These are phyloP conservation scores for Crossocerus cetratus DNA, from an alignment of 2,888 invertebrate genomes.

Conservation along the genomic window DNA sequence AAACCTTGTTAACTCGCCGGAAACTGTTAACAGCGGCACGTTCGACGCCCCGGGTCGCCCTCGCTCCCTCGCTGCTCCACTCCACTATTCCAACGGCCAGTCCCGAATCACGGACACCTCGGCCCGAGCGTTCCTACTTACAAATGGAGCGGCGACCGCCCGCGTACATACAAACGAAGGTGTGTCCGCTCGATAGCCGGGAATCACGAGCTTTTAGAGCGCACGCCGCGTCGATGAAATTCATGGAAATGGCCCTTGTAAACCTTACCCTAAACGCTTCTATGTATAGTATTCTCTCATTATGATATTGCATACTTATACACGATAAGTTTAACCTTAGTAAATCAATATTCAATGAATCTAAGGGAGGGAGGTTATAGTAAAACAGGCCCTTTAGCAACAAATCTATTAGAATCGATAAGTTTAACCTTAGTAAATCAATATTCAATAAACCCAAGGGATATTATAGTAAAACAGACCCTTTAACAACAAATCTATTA, in stretches of 20 bases:
- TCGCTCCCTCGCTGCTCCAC: constrained; percentile 25
- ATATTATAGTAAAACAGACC: no score
- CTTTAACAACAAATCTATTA: no score
- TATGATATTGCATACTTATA: no score
- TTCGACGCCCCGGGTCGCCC: constrained; percentile 54
- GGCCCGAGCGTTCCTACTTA: constrained; percentile 45
- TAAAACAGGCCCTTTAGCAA: no score
- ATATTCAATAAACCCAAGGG: no score
- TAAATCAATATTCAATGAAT: no score
- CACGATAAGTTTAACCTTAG: no score
- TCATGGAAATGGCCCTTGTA: constrained; percentile 31
- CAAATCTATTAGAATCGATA: no score
- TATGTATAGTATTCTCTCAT: no score
- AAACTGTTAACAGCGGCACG: constrained; percentile 73
- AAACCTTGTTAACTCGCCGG: constrained; percentile 74
- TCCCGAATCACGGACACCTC: constrained; percentile 50
- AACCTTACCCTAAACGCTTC: no score
- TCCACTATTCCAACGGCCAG: constrained; percentile 44
- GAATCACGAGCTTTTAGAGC: constrained; percentile 1
- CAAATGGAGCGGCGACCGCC: constrained; percentile 42
- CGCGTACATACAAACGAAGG: constrained; percentile 53
- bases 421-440: no score
- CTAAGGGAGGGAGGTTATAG: no score
- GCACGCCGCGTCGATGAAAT: constrained; percentile 62
- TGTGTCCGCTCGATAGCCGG: neutral